Evolutionary conservation across 1,140 invertebrate genomes (phyloP), one percentile per base, ranked within the genome.

Genomic region (Phthorimaea operculella): DNA sequence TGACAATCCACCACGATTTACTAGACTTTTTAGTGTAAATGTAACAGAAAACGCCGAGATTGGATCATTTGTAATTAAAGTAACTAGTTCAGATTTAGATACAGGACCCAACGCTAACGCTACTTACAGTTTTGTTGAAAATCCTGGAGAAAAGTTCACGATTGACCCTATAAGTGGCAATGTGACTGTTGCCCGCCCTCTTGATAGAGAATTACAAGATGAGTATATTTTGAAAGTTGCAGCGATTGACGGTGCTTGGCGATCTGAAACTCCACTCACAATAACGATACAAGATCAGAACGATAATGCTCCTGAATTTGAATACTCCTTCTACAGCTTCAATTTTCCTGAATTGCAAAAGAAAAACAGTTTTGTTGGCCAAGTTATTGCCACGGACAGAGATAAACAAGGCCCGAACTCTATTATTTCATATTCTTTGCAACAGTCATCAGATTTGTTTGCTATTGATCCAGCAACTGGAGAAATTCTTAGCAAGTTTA

Each of bases 401-500:
- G 96, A 98, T 71, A 97, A 98, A 70, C 92, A 94, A 72, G 95
- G 95, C 0, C 96, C 96, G 1, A 99, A 99, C 81, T 97, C 96
- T 1, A 90, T 95, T 0, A 93, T 98, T 51, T 95, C 94, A 2
- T 99, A 98, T 83, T 92, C 92, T 1, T 83, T 98, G 11, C 92
- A 96, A 79, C 92, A 96, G 71, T 93, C 96, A 0, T 97, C 96
- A 0, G 94, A 96, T 73, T 86, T 96, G 33, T 98, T 99, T 76
- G 90, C 91, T 16, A 91, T 98, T 3, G 94, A 98, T 83, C 93
- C 95, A 0, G 92, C 93, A 1, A 96, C 92, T 28, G 97, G 96
- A 0, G 93, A 96, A 70, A 90, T 99, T 15, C 92, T 92, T 59
- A 95, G 95, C 55, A 96, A 97, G 77, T 89, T 91, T 70, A 88